Conservation (phyloP, 2,113 vertebrate species). For the Panthera leo region DNA sequence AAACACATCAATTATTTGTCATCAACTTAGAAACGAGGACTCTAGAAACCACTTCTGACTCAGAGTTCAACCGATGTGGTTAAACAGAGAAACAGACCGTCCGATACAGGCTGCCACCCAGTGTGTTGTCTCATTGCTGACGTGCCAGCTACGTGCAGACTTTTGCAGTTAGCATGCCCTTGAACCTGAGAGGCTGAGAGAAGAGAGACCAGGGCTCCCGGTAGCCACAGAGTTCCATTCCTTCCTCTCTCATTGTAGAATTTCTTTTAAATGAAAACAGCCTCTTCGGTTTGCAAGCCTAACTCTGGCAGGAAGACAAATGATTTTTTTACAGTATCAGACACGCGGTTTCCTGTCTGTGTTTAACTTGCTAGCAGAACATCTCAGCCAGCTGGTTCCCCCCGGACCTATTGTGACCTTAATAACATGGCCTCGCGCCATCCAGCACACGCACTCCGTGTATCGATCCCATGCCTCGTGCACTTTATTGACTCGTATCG, state of each 20-base stretch:
- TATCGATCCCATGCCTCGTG: not conserved
- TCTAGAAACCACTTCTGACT: conserved; percentile 34
- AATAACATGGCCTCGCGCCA: conserved; percentile 76
- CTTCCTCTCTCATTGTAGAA: conserved; percentile 80
- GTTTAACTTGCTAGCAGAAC: conserved; percentile 90
- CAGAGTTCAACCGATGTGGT: not conserved
- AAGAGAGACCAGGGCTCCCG: not conserved
- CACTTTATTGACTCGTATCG: not conserved
- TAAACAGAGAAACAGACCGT: not conserved
- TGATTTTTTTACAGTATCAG: conserved; percentile 91
- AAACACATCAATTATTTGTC: not conserved
- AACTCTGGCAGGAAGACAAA: conserved; percentile 87
- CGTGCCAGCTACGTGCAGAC: not conserved
- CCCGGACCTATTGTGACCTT: conserved; percentile 81
- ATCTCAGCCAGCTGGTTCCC: conserved; percentile 86
- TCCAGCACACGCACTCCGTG: conserved; percentile 63
- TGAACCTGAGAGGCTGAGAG: not conserved
- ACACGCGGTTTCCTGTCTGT: conserved; percentile 97
- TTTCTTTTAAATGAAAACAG: conserved; percentile 87
- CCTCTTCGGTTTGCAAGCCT: conserved; percentile 82
- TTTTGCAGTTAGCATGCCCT: not conserved
- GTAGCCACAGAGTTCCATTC: conserved; percentile 42
- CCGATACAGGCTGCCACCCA: not conserved
- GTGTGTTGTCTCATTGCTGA: rapidly evolving
- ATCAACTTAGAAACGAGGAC: not conserved